phyloP scores from a whole-genome alignment of 2,797 vertebrate genomes.

The Spinus olivaceus region DNA sequence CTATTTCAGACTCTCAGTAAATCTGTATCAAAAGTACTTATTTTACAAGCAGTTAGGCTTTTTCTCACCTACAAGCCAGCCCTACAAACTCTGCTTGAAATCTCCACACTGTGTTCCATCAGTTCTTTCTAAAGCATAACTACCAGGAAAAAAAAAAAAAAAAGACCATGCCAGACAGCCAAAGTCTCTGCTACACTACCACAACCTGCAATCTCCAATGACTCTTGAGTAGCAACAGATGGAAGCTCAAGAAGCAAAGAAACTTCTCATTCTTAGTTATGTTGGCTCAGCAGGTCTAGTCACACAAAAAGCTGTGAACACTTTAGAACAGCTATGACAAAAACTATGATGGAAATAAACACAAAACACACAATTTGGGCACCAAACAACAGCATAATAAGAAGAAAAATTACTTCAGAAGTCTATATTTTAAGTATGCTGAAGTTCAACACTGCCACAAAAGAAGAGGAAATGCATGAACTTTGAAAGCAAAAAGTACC shows the following conservation, averaged over 20 bases:
- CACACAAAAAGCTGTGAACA: neutral
- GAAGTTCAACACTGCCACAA: neutral
- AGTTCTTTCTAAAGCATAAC: neutral
- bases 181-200: neutral
- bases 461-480: neutral
- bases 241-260: neutral
- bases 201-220: neutral
- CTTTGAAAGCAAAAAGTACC: neutral
- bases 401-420: neutral
- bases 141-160: neutral
- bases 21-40: neutral
- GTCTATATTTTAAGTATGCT: neutral
- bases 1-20: neutral
- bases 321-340: neutral
- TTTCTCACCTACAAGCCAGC: neutral
- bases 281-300: neutral
- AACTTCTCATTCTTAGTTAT: neutral
- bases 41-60: neutral
- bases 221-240: neutral
- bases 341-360: neutral
- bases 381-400: neutral
- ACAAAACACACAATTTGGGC: neutral
- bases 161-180: neutral
- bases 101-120: neutral
- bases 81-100: neutral